phyloP scores from a whole-genome alignment of 2,888 invertebrate species.

The Odiellus spinosus region DNA sequence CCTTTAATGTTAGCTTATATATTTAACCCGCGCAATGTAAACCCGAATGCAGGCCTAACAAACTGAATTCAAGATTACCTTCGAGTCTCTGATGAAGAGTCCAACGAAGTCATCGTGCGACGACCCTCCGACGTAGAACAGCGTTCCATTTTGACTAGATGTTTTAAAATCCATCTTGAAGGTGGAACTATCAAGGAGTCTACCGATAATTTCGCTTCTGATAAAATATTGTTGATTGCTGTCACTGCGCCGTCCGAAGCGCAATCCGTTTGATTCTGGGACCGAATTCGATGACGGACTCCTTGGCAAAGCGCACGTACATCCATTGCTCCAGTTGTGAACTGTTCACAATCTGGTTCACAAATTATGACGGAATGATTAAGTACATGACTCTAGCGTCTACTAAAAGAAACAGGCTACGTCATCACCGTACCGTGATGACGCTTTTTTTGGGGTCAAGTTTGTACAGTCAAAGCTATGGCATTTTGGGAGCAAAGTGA shows the following conservation, averaged over 20 bases:
- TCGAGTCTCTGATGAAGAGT: constrained; percentile 54
- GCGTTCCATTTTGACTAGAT: constrained; percentile 40
- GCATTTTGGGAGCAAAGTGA: no score
- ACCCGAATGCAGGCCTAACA: no score
- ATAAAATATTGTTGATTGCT: constrained; percentile 16
- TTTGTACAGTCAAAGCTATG: no score
- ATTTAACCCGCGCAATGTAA: no score
- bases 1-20: no score
- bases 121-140: constrained; percentile 56
- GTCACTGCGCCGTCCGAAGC: constrained; percentile 19
- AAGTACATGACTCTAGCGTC: no score
- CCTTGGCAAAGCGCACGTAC: constrained; percentile 36
- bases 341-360: no score
- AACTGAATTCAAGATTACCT: constrained; percentile 40
- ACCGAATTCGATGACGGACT: constrained; percentile 39
- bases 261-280: constrained; percentile 30
- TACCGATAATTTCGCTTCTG: constrained; percentile 6
- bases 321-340: neutral
- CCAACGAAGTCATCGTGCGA: constrained; percentile 52
- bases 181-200: constrained; percentile 14
- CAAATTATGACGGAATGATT: neutral
- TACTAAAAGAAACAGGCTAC: no score
- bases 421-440: no score
- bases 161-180: constrained; percentile 18
- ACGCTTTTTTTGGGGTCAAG: no score